Percentiles rank a stretch among this genome's conserved stretches.
Evolutionary conservation across 2,888 invertebrate species (phyloP).

Genomic region (Agrochola litura): DNA sequence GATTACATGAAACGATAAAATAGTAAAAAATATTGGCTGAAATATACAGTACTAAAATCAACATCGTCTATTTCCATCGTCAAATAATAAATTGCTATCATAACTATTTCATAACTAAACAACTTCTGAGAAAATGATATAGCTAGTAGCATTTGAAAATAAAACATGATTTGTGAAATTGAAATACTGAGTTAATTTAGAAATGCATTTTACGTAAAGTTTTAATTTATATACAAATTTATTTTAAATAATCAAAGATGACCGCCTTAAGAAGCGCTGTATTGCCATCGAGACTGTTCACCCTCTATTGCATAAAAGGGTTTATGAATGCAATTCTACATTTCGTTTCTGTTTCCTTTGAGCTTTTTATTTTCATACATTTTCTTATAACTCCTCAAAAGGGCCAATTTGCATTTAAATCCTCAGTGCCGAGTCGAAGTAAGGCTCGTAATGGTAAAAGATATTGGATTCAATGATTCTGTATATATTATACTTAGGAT

Average conservation of each 20-base stretch:
- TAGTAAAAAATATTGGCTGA: neutral
- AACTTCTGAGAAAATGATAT: neutral
- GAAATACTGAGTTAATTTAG: constrained; percentile 7
- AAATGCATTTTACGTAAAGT: neutral
- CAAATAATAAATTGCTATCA: neutral
- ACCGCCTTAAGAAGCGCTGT: neutral
- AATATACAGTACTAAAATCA: neutral
- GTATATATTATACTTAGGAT: constrained; percentile 34
- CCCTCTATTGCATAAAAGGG: constrained; percentile 28
- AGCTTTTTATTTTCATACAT: constrained; percentile 57
- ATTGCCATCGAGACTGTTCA: constrained; percentile 6
- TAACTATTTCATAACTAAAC: neutral
- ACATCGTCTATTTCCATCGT: neutral
- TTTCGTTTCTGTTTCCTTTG: constrained; percentile 39
- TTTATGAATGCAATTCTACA: constrained; percentile 54
- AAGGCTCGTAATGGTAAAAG: constrained; percentile 22
- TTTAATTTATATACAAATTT: constrained; percentile 8
- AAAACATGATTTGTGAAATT: neutral
- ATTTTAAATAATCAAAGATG: constrained; percentile 33
- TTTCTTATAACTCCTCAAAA: constrained; percentile 57
- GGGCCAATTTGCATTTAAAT: constrained; percentile 68
- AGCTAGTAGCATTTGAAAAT: neutral
- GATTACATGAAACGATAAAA: neutral
- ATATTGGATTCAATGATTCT: constrained; percentile 56
- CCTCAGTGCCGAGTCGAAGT: constrained; percentile 24